Evolutionary conservation across 2,888 invertebrate genomes (phyloP).

Genomic region (Corbicula japonica): DNA sequence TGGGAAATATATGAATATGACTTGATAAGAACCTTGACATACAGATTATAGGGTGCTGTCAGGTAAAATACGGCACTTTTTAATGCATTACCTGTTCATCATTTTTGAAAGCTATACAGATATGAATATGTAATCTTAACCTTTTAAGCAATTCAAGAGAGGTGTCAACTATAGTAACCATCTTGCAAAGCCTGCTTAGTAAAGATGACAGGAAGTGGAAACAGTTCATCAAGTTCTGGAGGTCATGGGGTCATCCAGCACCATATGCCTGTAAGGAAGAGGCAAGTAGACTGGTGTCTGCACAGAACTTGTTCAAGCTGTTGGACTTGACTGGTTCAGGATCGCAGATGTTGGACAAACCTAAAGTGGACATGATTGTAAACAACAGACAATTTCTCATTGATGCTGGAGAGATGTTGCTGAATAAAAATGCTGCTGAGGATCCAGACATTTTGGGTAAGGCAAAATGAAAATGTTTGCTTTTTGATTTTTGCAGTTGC

Average conservation of each 20-base stretch:
- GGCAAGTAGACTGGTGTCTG: conserved; percentile 48
- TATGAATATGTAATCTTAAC: neutral
- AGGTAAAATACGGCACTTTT: too few relatives aligned
- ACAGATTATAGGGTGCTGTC: too few relatives aligned
- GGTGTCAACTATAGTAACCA: conserved; percentile 30
- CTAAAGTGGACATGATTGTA: conserved; percentile 65
- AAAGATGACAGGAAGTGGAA: conserved; percentile 69
- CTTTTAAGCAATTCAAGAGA: neutral
- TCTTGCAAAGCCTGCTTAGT: conserved; percentile 69
- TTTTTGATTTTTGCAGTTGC: too few relatives aligned
- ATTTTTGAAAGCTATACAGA: neutral
- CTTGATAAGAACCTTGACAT: too few relatives aligned
- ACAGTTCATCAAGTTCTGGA: conserved; percentile 73
- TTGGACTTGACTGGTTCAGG: conserved; percentile 54
- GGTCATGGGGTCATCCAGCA: conserved; percentile 75
- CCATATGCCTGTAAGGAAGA: conserved; percentile 68
- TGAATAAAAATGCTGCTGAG: neutral
- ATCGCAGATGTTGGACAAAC: conserved; percentile 46
- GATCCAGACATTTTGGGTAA: conserved; percentile 18
- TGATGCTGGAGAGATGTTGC: conserved; percentile 22
- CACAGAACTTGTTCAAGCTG: conserved; percentile 39
- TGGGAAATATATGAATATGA: too few relatives aligned
- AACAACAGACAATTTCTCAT: conserved; percentile 39
- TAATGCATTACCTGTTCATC: too few relatives aligned
- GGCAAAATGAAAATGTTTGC: neutral